phyloP scores from a whole-genome alignment of 2,797 vertebrate species.

The Emys orbicularis region DNA sequence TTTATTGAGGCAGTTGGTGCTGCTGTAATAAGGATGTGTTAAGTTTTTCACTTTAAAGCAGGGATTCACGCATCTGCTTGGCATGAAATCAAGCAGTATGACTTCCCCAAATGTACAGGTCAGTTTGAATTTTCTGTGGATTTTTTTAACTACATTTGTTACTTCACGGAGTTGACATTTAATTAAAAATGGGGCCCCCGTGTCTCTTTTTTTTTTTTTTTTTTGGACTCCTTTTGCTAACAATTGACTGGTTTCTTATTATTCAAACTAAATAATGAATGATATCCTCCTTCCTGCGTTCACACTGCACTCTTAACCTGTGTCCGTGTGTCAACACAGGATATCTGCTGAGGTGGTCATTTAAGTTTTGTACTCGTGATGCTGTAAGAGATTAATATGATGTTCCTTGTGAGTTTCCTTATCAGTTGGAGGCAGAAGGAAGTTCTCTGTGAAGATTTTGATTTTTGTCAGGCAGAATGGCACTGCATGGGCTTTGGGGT shows the following conservation, averaged over 20 bases:
- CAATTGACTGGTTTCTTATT: neutral
- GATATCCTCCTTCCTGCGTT: neutral
- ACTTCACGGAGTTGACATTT: neutral
- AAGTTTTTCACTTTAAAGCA: neutral
- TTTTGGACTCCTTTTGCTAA: neutral
- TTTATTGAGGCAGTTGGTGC: neutral
- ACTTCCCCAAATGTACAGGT: neutral
- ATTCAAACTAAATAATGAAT: neutral
- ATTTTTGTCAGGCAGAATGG: accelerated
- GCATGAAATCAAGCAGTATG: neutral
- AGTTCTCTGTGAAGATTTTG: neutral
- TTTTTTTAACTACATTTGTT: neutral
- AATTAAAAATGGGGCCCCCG: neutral
- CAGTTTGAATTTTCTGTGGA: neutral
- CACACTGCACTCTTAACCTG: neutral
- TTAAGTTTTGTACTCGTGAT: accelerated
- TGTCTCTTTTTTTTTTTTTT: neutral
- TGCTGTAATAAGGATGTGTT: neutral
- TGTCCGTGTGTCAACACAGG: neutral
- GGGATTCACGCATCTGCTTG: neutral
- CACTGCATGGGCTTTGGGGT: accelerated
- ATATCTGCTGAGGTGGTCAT: neutral
- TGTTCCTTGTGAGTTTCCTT: neutral
- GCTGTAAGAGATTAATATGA: neutral
- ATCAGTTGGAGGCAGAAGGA: slow-evolving; percentile 17